phyloP scores from a whole-genome alignment of 2,113 vertebrate species.

The Protobothrops flavoviridis region DNA sequence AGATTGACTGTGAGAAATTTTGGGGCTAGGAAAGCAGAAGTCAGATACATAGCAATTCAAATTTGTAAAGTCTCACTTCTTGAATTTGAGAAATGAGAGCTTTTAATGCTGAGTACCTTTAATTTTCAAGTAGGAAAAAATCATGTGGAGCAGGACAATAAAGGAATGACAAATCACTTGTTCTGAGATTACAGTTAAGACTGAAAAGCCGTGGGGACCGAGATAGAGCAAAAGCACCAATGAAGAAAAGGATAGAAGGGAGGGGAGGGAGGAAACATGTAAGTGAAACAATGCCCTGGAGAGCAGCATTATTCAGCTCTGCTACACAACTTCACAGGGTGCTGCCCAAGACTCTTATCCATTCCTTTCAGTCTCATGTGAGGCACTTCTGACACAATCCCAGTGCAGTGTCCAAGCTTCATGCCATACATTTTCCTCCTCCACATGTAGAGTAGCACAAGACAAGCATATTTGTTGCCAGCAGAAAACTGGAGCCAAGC shows the following conservation, averaged over 20 bases:
- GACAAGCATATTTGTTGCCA: not conserved
- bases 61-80: not conserved
- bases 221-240: not conserved
- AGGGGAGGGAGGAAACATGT: not conserved
- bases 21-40: not conserved
- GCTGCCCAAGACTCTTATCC: not conserved
- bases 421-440: too few relatives aligned
- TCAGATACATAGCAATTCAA: not conserved
- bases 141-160: not conserved
- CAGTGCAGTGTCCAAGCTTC: not conserved
- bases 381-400: not conserved
- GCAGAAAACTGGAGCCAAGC: not conserved
- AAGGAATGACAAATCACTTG: not conserved
- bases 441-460: not conserved
- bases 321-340: not conserved
- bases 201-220: not conserved
- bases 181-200: not conserved
- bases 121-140: constrained; percentile 12
- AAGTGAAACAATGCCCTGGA: not conserved
- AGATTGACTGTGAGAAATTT: not conserved
- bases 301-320: not conserved
- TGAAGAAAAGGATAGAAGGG: not conserved
- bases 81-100: not conserved
- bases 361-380: not conserved
- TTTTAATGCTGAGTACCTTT: not conserved